Base-by-base conservation (phyloP, 2,797 vertebrate species). In the Eurystomus glaucurus region DNA sequence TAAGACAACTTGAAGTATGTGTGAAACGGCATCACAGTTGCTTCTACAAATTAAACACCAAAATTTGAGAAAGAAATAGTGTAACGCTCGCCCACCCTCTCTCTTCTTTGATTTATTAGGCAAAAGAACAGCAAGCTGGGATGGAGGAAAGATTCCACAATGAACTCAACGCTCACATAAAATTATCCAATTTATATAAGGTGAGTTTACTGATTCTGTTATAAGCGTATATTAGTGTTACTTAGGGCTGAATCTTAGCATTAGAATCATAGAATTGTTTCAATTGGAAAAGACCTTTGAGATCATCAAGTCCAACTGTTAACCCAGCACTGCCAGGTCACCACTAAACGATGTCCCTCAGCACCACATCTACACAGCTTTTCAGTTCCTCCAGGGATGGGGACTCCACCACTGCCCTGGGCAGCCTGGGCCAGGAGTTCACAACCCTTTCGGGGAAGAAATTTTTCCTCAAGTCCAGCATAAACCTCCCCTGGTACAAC, bases 131-230 rank as follows among this genome's bases (percentile, higher is more conserved):
- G 70, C 99, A 99, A 83, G 97, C 98, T 48, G 98, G 97, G 66
- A 98, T 99, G 98, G 99, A 99, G 95, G 99, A 99, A 85, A 99
- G 99, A 97, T 99, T 99, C 92, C 98, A 99, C 86, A 99, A 99
- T 64, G 99, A 99, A 89, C 97, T 99, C 84, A 99, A 99, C 96
- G 98, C 99, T 35, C 99, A 99, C 95, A 99, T 99, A 52, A 99
- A 99, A 85, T 99, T 99, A 31, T 99, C 98, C 62, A 99, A 99
- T 90, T 98, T 99, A 18, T 99, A 99, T 96, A 99, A 99, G 99
- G 99, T 99, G 97, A 85, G 94, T 93, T 84, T 17, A 26, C 13
- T 61, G 28, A 31, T 74, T 84, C 18, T 18, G 0, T 51, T 48
- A 1, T 26, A 33, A 20, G 11, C 6, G 0, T 28, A 5, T 60